Evolutionary conservation across 2,113 vertebrate species (phyloP), one percentile per base, ranked within the genome.

Genomic region (Epinephelus lanceolatus): DNA sequence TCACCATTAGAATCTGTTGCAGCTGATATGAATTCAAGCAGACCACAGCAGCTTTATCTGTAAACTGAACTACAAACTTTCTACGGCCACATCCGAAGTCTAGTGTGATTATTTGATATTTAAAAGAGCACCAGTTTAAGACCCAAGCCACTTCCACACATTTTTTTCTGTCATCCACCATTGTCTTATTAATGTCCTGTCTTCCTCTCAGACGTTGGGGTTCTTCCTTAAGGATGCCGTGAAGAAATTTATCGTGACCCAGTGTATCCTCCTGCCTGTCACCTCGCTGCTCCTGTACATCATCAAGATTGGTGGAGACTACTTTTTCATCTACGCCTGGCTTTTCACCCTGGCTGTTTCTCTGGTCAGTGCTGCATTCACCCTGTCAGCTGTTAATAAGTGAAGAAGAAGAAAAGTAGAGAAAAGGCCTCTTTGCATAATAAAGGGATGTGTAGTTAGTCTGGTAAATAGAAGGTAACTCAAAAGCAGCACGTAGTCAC

Each of bases 301-400:
- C 91, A 99, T 99, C 91, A 99, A 99, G 96, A 98, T 99, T 55
- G 98, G 98, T 0, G 98, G 98, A 61, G 98, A 99, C 91, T 99
- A 98, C 92, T 99, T 99, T 91, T 99, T 99, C 95, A 98, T 99
- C 92, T 99, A 99, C 69, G 98, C 98, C 80, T 99, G 98, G 98
- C 96, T 99, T 71, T 99, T 99, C 88, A 99, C 98, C 0, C 94
- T 99, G 67, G 92, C 95, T 62, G 98, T 99, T 78, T 98, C 98
- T 91, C 94, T 99, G 97, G 98, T 99, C 79, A 96, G 98, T 96
- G 25, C 1, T 9, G 1, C 2, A 5, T 59, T 81, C 37, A 37
- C 3, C 6, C n/a, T 8, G 2, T 33, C 42, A 49, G 23, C 15
- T 42, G 18, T 53, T 30, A 51, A 51, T 27, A 4, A 21, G 7